phyloP scores from a whole-genome alignment of 2,888 invertebrate genomes.

The Marronus borbonicus region DNA sequence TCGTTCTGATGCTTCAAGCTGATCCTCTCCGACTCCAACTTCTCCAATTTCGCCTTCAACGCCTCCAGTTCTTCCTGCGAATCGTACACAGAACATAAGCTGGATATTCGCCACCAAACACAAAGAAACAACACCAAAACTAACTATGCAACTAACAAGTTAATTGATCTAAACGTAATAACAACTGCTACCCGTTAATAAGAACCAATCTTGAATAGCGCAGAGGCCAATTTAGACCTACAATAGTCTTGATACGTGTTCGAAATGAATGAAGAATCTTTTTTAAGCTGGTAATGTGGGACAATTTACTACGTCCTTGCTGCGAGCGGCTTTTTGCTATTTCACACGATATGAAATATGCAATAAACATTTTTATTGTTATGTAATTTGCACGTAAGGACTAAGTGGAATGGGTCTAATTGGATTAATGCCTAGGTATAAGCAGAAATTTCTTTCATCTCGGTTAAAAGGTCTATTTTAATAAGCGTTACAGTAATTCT shows the following conservation, averaged over 20 bases:
- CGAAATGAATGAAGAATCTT: too few species aligned
- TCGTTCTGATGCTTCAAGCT: conserved; percentile 91
- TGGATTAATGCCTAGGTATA: neutral
- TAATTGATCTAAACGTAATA: too few species aligned
- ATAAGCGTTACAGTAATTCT: neutral
- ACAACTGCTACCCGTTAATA: too few species aligned
- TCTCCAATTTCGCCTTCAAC: conserved; percentile 86
- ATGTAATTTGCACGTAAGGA: conserved; percentile 4
- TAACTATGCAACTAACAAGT: too few species aligned
- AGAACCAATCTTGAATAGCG: too few species aligned
- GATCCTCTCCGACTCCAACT: conserved; percentile 88
- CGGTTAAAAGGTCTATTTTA: too few species aligned
- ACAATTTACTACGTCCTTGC: conserved; percentile 2
- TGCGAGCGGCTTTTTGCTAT: neutral
- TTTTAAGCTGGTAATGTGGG: too few species aligned
- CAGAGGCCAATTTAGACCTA: too few species aligned
- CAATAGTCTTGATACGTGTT: too few species aligned
- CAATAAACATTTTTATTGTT: neutral
- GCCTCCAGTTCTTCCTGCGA: conserved; percentile 89
- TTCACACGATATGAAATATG: conserved; percentile 6
- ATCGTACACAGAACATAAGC: conserved; percentile 56
- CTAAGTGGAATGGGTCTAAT: neutral
- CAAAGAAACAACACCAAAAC: too few species aligned
- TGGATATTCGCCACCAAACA: neutral
- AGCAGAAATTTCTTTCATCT: neutral